Evolutionary conservation across 2,113 vertebrate species (phyloP).

Genomic region (Nesoenas mayeri): DNA sequence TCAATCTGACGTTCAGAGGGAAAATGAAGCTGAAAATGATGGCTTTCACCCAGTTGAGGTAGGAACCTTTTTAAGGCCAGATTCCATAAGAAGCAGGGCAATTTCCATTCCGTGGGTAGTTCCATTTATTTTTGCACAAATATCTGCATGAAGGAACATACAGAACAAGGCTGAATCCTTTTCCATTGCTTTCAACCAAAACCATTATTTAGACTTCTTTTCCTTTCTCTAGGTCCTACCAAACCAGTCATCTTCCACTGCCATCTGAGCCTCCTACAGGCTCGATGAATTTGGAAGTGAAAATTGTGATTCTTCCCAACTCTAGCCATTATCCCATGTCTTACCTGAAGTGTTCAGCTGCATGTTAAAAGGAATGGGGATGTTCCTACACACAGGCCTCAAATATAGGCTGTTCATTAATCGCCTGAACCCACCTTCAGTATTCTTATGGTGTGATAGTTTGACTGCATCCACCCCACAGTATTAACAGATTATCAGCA

Average conservation of each 20-base stretch:
- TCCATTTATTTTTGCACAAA: background rate
- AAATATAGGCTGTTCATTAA: background rate
- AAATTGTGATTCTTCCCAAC: background rate
- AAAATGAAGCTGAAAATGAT: conserved; percentile 27
- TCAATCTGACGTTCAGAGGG: background rate
- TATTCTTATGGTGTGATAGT: background rate
- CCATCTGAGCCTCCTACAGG: background rate
- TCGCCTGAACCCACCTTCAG: background rate
- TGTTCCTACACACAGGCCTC: background rate
- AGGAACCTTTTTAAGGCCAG: background rate
- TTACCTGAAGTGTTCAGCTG: background rate
- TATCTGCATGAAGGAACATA: background rate
- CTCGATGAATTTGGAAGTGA: background rate
- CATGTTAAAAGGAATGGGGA: background rate
- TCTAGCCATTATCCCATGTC: background rate
- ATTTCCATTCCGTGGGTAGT: background rate
- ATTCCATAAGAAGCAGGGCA: background rate
- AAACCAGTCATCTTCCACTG: background rate
- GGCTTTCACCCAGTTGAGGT: background rate
- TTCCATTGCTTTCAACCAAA: background rate
- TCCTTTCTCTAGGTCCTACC: background rate
- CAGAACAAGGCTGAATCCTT: background rate
- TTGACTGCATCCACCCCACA: background rate
- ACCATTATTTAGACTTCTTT: background rate
- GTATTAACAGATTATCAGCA: background rate